These are phyloP conservation scores for Drosophila punjabiensis DNA, from an alignment of 1,140 invertebrate genomes.

Conservation along the genomic window DNA sequence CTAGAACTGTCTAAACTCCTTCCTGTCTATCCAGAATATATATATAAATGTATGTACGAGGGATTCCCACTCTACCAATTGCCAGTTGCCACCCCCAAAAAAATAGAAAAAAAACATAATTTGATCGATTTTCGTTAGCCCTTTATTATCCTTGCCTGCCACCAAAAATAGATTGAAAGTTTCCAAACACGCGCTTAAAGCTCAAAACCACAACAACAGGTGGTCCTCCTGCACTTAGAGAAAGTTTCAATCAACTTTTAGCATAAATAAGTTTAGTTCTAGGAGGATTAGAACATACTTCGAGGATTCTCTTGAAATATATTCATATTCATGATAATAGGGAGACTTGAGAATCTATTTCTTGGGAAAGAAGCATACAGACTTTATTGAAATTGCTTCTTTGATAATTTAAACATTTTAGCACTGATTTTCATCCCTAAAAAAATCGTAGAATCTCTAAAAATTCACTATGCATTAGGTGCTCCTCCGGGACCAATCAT, in stretches of 20 bases:
- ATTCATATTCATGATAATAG: too few species aligned
- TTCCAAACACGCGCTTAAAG: constrained; percentile 47
- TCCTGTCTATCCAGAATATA: neutral
- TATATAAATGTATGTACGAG: neutral
- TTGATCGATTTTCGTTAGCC: constrained; percentile 40
- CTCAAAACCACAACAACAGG: constrained; percentile 32
- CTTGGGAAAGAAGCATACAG: too few species aligned
- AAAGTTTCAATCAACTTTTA: neutral
- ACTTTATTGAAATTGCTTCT: too few species aligned
- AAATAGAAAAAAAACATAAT: neutral
- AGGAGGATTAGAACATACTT: too few species aligned
- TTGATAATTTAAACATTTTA: too few species aligned
- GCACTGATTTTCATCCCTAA: too few species aligned
- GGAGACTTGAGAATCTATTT: too few species aligned
- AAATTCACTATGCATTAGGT: neutral
- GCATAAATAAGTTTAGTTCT: too few species aligned
- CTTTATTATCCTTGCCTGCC: constrained; percentile 25
- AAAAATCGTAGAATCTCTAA: too few species aligned
- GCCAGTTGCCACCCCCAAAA: neutral
- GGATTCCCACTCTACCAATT: neutral
- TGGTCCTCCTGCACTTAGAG: constrained; percentile 14
- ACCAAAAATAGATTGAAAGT: constrained; percentile 38
- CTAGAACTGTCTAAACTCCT: neutral
- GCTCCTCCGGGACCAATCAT: neutral
- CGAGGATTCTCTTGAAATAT: too few species aligned